A percentile compares a stretch with the other conserved stretches of the same genome.
Evolutionary conservation across 2,888 invertebrate species (phyloP).

Genomic region (Heliconius erato): DNA sequence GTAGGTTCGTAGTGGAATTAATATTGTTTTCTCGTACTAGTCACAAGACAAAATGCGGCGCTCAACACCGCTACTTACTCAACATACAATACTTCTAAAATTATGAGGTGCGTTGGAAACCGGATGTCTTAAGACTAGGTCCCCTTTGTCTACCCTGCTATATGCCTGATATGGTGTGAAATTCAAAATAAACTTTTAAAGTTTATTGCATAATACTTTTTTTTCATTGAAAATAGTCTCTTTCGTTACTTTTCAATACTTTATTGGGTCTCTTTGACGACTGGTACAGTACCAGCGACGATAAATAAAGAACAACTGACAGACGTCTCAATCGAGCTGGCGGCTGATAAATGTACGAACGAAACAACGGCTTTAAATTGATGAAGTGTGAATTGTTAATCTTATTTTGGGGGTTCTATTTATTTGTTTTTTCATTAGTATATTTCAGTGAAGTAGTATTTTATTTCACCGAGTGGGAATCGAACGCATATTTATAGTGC

Average conservation of each 20-base stretch:
- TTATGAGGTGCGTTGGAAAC: too few relatives aligned
- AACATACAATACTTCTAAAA: too few relatives aligned
- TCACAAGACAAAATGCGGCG: too few relatives aligned
- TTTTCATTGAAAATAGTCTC: not conserved
- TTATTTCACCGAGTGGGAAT: too few relatives aligned
- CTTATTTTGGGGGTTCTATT: not conserved
- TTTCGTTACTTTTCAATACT: not conserved
- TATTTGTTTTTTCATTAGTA: not conserved
- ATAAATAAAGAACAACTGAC: constrained; percentile 20
- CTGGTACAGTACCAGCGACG: not conserved
- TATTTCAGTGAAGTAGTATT: too few relatives aligned
- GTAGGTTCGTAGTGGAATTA: too few relatives aligned
- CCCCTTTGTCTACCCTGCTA: too few relatives aligned
- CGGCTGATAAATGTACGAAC: constrained; percentile 14
- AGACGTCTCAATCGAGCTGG: constrained; percentile 9
- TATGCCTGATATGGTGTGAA: too few relatives aligned
- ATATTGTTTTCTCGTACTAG: too few relatives aligned
- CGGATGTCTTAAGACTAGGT: too few relatives aligned
- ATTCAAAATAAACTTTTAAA: not conserved
- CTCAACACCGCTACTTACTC: too few relatives aligned
- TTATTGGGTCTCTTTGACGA: not conserved
- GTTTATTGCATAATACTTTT: not conserved
- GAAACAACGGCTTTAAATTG: not conserved
- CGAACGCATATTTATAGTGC: too few relatives aligned
- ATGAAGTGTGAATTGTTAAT: not conserved